These are phyloP conservation scores for Drosophila pandora DNA, from an alignment of 1,140 invertebrate species.

Conservation along the genomic window DNA sequence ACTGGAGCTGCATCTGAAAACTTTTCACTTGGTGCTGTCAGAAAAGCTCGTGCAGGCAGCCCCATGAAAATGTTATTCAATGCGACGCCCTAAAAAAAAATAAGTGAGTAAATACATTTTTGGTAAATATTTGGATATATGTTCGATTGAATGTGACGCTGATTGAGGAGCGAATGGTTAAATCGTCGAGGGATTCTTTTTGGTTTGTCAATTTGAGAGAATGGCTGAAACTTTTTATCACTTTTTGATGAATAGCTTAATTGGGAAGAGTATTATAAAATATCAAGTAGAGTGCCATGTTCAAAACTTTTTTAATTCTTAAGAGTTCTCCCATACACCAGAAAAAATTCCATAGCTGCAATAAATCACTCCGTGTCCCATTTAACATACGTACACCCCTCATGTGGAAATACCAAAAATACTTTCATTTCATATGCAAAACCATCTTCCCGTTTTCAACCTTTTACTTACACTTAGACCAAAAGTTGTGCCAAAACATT, in stretches of 20 bases:
- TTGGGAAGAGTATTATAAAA: background rate
- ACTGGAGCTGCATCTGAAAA: conserved; percentile 56
- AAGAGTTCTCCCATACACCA: background rate
- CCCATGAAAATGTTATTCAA: conserved; percentile 72
- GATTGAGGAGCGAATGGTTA: conserved; percentile 64
- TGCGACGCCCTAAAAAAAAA: conserved; percentile 27
- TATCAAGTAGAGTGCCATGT: background rate
- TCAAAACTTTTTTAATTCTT: background rate
- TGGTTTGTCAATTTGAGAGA: conserved; percentile 40
- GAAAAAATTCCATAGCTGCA: background rate
- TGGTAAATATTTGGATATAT: conserved; percentile 52
- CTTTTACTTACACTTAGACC: conserved; percentile 19
- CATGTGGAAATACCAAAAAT: conserved; percentile 26
- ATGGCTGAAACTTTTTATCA: conserved; percentile 39
- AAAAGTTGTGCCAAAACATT: conserved; percentile 30
- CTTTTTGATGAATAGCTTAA: conserved; percentile 30
- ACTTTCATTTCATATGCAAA: conserved; percentile 40
- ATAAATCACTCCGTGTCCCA: conserved; percentile 39
- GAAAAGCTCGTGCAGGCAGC: conserved; percentile 21
- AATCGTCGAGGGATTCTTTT: conserved; percentile 23
- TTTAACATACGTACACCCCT: conserved; percentile 14
- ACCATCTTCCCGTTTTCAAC: conserved; percentile 6
- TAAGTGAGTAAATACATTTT: conserved; percentile 45
- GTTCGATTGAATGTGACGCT: conserved; percentile 62
- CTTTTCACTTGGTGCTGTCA: conserved; percentile 46